Percentiles rank a stretch among this genome's conserved stretches.
phyloP scores from a whole-genome alignment of 1,140 invertebrate genomes.

The Catajapyx aquilonaris region DNA sequence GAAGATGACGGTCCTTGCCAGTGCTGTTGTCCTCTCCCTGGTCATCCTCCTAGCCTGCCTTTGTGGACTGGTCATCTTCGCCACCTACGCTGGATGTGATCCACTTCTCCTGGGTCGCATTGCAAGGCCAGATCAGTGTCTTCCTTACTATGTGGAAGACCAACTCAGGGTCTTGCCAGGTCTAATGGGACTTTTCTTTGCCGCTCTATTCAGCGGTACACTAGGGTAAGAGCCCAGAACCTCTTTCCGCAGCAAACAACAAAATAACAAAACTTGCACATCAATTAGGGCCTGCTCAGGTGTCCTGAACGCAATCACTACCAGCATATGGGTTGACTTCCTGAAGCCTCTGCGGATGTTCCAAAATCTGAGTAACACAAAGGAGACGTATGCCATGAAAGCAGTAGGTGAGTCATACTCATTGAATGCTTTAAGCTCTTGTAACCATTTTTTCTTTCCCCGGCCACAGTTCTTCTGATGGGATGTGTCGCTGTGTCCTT shows the following conservation, averaged over 20 bases:
- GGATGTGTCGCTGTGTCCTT: too few species aligned
- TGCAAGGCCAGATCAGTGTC: constrained; percentile 3
- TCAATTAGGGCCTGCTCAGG: background rate
- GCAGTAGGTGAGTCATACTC: too few species aligned
- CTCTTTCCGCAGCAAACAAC: background rate
- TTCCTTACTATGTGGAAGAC: constrained; percentile 5
- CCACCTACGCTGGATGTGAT: constrained; percentile 8
- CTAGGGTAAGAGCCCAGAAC: background rate
- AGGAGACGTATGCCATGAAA: too few species aligned
- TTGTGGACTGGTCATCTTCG: constrained; percentile 1
- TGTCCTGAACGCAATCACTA: background rate
- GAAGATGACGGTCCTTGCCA: too few species aligned
- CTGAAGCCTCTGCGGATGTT: background rate
- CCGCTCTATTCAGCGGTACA: background rate
- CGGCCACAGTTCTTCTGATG: too few species aligned
- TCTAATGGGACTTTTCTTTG: background rate
- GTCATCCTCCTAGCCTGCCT: background rate
- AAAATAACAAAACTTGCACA: background rate
- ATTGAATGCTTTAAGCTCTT: too few species aligned
- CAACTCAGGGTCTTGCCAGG: constrained; percentile 7
- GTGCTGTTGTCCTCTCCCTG: too few species aligned
- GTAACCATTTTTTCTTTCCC: too few species aligned
- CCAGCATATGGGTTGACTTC: background rate
- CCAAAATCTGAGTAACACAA: background rate
- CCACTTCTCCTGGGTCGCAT: constrained; percentile 7